These are phyloP conservation scores for Drosophila stalkeri DNA, from an alignment of 2,888 invertebrate species.

Conservation along the genomic window DNA sequence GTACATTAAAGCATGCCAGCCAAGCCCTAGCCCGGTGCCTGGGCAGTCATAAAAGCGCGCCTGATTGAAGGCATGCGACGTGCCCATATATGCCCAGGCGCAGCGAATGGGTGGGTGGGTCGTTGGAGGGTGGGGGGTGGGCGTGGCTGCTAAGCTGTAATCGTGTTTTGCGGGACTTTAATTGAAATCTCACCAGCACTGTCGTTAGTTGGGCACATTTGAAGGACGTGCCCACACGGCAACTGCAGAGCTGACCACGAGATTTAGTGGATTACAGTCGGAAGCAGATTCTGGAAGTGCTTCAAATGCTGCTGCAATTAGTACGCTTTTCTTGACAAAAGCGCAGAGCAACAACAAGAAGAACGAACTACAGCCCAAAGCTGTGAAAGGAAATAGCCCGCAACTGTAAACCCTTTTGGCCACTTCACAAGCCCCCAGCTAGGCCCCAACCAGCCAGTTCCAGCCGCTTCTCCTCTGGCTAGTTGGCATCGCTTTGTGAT, in stretches of 20 bases:
- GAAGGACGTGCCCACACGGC: slow-evolving; percentile 67
- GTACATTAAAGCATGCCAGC: slow-evolving; percentile 16
- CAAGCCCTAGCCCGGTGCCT: slow-evolving; percentile 56
- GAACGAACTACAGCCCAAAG: slow-evolving; percentile 27
- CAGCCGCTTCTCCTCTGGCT: slow-evolving; percentile 3
- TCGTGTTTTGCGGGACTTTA: slow-evolving; percentile 56
- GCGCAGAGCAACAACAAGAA: slow-evolving; percentile 5
- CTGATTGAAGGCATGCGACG: slow-evolving; percentile 59
- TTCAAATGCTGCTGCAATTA: slow-evolving; percentile 58
- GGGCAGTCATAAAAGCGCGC: slow-evolving; percentile 49
- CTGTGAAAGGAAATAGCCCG: slow-evolving; percentile 43
- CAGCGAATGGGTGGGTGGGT: slow-evolving; percentile 10
- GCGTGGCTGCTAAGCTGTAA: slow-evolving; percentile 31
- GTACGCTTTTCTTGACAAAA: slow-evolving; percentile 44
- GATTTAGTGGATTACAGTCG: not conserved
- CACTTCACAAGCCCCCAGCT: not conserved
- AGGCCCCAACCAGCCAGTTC: no score
- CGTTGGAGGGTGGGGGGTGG: not conserved
- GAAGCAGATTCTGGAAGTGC: slow-evolving; percentile 43
- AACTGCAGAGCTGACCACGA: slow-evolving; percentile 24
- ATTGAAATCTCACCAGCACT: slow-evolving; percentile 70
- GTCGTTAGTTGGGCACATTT: slow-evolving; percentile 55
- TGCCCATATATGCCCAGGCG: slow-evolving; percentile 57
- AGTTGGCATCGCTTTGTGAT: slow-evolving; percentile 38
- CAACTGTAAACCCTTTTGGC: slow-evolving; percentile 25